These are phyloP conservation scores for Tachypleus tridentatus DNA, from an alignment of 1,140 invertebrate genomes.

Conservation along the genomic window DNA sequence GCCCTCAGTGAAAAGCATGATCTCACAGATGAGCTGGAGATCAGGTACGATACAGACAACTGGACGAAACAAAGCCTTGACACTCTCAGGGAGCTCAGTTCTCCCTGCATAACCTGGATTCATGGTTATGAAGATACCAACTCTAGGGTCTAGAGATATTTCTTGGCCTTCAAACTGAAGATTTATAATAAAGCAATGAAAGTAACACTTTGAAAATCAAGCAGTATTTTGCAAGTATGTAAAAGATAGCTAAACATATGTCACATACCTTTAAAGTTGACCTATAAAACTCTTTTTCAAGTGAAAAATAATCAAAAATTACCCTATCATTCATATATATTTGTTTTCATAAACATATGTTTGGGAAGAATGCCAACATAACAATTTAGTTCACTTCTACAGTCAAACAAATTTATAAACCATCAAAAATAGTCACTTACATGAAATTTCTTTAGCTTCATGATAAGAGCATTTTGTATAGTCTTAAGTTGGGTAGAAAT, in stretches of 20 bases:
- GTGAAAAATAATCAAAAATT: too few relatives aligned
- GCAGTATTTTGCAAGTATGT: too few relatives aligned
- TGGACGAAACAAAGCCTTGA: constrained; percentile 78
- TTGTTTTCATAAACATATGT: too few relatives aligned
- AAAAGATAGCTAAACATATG: too few relatives aligned
- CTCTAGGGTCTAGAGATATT: constrained; percentile 64
- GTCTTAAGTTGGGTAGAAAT: constrained; percentile 82
- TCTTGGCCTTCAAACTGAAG: constrained; percentile 69
- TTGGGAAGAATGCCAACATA: too few relatives aligned
- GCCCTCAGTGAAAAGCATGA: constrained; percentile 82
- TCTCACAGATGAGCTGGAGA: constrained; percentile 76
- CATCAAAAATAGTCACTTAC: constrained; percentile 35
- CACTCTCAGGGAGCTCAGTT: constrained; percentile 77
- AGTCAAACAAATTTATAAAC: not conserved
- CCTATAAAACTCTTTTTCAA: too few relatives aligned
- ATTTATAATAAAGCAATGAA: constrained; percentile 13
- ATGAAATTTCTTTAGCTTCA: constrained; percentile 55
- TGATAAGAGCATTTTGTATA: constrained; percentile 65
- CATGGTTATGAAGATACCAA: constrained; percentile 88
- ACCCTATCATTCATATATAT: too few relatives aligned
- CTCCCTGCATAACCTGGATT: constrained; percentile 82
- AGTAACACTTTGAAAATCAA: not conserved
- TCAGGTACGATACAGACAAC: constrained; percentile 82
- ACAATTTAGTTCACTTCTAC: too few relatives aligned
- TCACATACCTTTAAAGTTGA: too few relatives aligned